Conservation (phyloP, 2,888 invertebrate species). For the Rhynchonema sp. region DNA sequence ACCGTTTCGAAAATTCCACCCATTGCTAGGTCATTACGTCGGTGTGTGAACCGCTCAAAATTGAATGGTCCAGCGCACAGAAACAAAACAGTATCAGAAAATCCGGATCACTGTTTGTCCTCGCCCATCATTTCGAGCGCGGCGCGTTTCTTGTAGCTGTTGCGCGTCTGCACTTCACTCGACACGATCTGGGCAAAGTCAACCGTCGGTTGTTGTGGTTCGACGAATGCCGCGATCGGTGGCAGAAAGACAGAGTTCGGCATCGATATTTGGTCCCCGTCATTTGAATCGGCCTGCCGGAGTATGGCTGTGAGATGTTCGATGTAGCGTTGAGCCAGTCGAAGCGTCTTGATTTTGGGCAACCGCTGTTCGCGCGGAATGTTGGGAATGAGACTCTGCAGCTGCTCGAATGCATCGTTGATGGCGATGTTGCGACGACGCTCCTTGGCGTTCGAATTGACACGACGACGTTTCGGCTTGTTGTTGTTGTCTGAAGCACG, state of each 20-base stretch:
- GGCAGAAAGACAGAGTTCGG: too few relatives aligned
- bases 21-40: too few relatives aligned
- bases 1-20: too few relatives aligned
- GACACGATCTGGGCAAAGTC: conserved; percentile 7
- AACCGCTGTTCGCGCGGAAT: conserved; percentile 4
- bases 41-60: too few relatives aligned
- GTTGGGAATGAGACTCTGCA: conserved; percentile 4
- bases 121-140: background rate
- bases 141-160: conserved; percentile 1
- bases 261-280: too few relatives aligned
- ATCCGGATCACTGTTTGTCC: too few relatives aligned
- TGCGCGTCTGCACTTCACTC: conserved; percentile 5
- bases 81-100: too few relatives aligned
- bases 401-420: conserved; percentile 7
- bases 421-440: conserved; percentile 7
- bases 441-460: conserved; percentile 5
- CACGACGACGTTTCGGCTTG: background rate
- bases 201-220: background rate
- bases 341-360: conserved; percentile 10
- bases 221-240: too few relatives aligned
- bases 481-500: too few relatives aligned
- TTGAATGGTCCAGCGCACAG: too few relatives aligned
- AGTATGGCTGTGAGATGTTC: conserved; percentile 2
- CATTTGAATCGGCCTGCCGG: background rate
- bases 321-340: conserved; percentile 8